A percentile compares a stretch with the other conserved stretches of the same genome.
These are phyloP conservation scores for Acanthosoma haemorrhoidale DNA, from an alignment of 2,888 invertebrate species.

Conservation along the genomic window DNA sequence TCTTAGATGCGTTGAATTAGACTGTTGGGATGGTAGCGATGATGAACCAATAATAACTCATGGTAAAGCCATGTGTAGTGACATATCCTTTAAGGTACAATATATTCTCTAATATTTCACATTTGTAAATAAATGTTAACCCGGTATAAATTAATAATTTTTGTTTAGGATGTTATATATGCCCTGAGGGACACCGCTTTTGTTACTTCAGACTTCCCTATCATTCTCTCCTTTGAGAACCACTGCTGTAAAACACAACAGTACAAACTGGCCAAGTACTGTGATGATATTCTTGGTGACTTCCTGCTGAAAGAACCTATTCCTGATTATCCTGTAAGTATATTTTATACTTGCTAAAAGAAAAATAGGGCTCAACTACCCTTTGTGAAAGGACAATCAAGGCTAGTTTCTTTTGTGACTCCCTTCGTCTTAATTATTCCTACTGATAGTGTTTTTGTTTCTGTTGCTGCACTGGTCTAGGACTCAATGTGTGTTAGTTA, in stretches of 20 bases:
- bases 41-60: conserved; percentile 99
- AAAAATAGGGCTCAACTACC: too few species aligned
- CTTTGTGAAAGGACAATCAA: too few species aligned
- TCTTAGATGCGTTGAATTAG: conserved; percentile 88
- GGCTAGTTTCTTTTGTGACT: too few species aligned
- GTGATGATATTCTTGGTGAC: conserved; percentile 95
- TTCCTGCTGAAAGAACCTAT: conserved; percentile 82
- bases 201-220: conserved; percentile 94
- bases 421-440: too few species aligned
- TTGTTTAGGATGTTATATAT: conserved; percentile 76
- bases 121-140: too few species aligned
- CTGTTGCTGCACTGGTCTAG: too few species aligned
- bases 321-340: conserved; percentile 75
- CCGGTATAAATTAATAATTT: not conserved
- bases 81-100: conserved; percentile 85
- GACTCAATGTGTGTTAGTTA: too few species aligned
- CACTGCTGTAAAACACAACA: conserved; percentile 98
- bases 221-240: conserved; percentile 98
- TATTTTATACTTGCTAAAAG: too few species aligned
- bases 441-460: too few species aligned
- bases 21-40: conserved; percentile 98
- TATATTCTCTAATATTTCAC: not conserved
- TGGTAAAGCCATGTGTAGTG: conserved; percentile 99
- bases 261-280: conserved; percentile 96
- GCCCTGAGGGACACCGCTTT: conserved; percentile 97